These are phyloP conservation scores for Scaptomyza tumidula DNA, from an alignment of 2,888 invertebrate genomes.

Conservation along the genomic window DNA sequence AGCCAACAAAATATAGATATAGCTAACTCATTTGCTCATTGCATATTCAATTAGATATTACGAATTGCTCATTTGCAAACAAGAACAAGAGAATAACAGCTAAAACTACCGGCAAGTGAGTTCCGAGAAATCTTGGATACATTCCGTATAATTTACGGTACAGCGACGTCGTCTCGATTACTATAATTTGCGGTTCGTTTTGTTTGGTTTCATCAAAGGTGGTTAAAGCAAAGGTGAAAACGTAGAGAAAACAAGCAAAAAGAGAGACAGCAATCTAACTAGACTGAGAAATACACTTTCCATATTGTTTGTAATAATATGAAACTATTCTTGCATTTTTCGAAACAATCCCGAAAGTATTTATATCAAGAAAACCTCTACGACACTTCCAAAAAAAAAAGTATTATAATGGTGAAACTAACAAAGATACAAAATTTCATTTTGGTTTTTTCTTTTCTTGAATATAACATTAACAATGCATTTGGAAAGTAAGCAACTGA, in stretches of 20 bases:
- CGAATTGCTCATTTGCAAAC: constrained; percentile 6
- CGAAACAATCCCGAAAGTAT: no score
- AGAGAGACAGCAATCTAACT: not conserved
- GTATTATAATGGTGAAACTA: no score
- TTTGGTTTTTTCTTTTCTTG: not conserved
- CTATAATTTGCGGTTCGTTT: constrained; percentile 46
- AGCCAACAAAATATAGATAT: not conserved
- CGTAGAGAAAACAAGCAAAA: not conserved
- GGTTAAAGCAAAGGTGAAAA: not conserved
- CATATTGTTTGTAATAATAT: not conserved
- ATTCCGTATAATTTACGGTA: constrained; percentile 26
- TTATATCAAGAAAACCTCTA: no score
- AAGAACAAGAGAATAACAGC: not conserved
- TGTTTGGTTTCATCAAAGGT: constrained; percentile 14
- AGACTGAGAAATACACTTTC: not conserved
- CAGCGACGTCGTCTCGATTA: constrained; percentile 17
- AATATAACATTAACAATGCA: constrained; percentile 16
- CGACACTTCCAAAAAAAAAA: no score
- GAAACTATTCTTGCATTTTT: not conserved
- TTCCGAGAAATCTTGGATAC: not conserved
- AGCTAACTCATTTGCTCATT: constrained; percentile 13
- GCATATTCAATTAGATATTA: constrained; percentile 15
- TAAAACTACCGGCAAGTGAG: not conserved
- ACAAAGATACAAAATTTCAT: constrained; percentile 11
- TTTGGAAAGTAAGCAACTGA: constrained; percentile 51